Conservation (phyloP, 2,797 vertebrate genomes). For the Dipus sagitta region DNA sequence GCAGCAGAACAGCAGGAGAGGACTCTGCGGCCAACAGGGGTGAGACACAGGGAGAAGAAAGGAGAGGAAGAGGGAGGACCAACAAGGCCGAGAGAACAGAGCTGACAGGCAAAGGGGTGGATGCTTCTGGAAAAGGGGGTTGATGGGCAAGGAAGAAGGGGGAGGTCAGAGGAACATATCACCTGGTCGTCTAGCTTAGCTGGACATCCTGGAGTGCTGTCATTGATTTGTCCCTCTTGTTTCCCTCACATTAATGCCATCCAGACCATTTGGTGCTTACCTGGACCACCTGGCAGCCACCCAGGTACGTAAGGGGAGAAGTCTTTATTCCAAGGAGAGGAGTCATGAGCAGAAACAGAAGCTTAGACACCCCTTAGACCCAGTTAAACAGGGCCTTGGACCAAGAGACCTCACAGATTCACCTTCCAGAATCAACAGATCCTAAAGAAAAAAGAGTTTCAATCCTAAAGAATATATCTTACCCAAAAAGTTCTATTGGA, state of each 20-base stretch:
- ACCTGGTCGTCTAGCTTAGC: not conserved
- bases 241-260: not conserved
- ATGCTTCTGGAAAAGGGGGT: not conserved
- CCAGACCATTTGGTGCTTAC: not conserved
- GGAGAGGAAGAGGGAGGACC: not conserved
- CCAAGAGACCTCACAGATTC: not conserved
- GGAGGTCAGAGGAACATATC: not conserved
- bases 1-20: conserved; percentile 14
- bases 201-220: not conserved
- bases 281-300: conserved; percentile 5
- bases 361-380: not conserved
- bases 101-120: not conserved
- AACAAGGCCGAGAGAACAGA: not conserved
- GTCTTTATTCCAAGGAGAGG: not conserved
- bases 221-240: not conserved
- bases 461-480: not conserved
- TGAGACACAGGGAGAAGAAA: conserved; percentile 57
- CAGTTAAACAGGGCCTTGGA: not conserved
- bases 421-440: not conserved
- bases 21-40: conserved; percentile 54
- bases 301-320: not conserved
- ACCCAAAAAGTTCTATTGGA: not conserved
- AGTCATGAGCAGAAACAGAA: not conserved
- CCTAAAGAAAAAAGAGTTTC: not conserved
- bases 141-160: not conserved